Conservation (phyloP, 1,140 invertebrate species). For the Gryllus bimaculatus region DNA sequence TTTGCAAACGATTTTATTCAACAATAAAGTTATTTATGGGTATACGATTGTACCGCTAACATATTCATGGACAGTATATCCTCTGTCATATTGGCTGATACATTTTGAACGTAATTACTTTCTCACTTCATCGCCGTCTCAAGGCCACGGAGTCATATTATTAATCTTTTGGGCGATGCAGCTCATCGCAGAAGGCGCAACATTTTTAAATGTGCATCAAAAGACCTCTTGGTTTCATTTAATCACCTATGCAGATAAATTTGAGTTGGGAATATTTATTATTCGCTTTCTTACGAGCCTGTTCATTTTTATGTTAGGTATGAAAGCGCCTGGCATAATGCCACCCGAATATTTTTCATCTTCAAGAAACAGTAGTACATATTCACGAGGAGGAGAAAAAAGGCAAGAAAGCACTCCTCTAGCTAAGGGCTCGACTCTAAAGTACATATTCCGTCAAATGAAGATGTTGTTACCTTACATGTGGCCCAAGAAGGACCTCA, state of each 20-base stretch:
- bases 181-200: slow-evolving; percentile 76
- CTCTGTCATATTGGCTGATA: slow-evolving; percentile 65
- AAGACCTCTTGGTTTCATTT: slow-evolving; percentile 83
- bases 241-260: slow-evolving; percentile 66
- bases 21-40: slow-evolving; percentile 61
- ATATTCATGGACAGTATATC: slow-evolving; percentile 48
- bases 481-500: slow-evolving; percentile 76
- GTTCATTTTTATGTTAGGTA: slow-evolving; percentile 71
- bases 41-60: slow-evolving; percentile 56
- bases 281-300: slow-evolving; percentile 66
- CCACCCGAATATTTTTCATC: slow-evolving; percentile 47
- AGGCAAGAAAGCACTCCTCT: slow-evolving; percentile 24
- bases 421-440: slow-evolving; percentile 56
- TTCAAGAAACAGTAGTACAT: slow-evolving; percentile 22
- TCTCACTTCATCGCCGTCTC: slow-evolving; percentile 74
- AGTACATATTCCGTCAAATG: slow-evolving; percentile 66
- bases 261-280: slow-evolving; percentile 83
- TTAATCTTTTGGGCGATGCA: slow-evolving; percentile 83
- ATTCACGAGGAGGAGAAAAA: no score
- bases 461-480: slow-evolving; percentile 76
- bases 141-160: slow-evolving; percentile 84
- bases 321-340: slow-evolving; percentile 80
- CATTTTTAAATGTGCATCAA: slow-evolving; percentile 75
- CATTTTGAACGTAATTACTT: slow-evolving; percentile 68
- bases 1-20: slow-evolving; percentile 58